Conservation (phyloP, 2,888 invertebrate genomes). For the Lydus trimaculatus region DNA sequence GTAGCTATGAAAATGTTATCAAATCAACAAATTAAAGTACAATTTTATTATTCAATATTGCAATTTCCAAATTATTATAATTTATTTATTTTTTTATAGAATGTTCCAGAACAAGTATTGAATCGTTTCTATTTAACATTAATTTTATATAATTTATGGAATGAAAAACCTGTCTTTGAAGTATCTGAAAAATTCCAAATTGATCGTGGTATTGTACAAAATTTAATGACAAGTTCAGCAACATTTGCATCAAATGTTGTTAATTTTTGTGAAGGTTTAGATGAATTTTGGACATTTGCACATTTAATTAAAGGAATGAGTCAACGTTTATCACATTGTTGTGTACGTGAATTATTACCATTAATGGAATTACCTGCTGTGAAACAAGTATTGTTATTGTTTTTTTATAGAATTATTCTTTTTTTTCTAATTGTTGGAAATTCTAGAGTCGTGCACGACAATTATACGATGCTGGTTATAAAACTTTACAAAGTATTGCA, state of each 20-base stretch:
- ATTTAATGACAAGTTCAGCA: conserved; percentile 73
- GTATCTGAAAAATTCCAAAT: conserved; percentile 75
- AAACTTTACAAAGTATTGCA: conserved; percentile 78
- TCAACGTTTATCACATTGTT: conserved; percentile 80
- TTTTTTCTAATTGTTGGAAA: conserved; percentile 6
- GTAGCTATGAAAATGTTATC: conserved; percentile 73
- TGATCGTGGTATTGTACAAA: conserved; percentile 81
- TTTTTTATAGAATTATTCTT: not conserved
- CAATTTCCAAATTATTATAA: too few species aligned
- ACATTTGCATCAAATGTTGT: conserved; percentile 79
- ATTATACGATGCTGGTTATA: conserved; percentile 83
- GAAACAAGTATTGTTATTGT: conserved; percentile 68
- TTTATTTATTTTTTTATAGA: conserved; percentile 64
- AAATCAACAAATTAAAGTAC: conserved; percentile 70
- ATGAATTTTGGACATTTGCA: conserved; percentile 83
- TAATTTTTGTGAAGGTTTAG: conserved; percentile 80
- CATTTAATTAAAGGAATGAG: conserved; percentile 79
- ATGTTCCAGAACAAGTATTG: conserved; percentile 67
- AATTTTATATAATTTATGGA: conserved; percentile 82
- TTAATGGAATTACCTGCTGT: conserved; percentile 91
- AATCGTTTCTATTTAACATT: conserved; percentile 86
- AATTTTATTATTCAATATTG: too few species aligned
- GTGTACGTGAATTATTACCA: conserved; percentile 78
- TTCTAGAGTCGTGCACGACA: conserved; percentile 82
- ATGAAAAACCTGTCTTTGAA: conserved; percentile 68